Evolutionary conservation across 1,140 invertebrate species (phyloP), one percentile per base, ranked within the genome.

Genomic region (Oncopodura yosiiana): DNA sequence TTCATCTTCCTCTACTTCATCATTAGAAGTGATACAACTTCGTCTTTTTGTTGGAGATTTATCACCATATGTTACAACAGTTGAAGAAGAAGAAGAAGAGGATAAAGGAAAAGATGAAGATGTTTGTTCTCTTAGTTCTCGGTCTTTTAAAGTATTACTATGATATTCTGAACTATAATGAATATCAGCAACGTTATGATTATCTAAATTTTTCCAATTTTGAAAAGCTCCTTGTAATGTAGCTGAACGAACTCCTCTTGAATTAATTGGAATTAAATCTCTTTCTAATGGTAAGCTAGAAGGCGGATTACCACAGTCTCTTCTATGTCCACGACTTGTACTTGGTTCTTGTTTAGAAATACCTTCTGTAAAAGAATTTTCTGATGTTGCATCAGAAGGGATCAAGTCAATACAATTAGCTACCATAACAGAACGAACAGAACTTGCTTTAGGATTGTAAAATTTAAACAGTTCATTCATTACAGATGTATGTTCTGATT

Each of bases 361-460:
- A n/a, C n/a, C n/a, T n/a, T n/a, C n/a, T n/a, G n/a, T n/a, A n/a
- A n/a, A n/a, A n/a, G n/a, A n/a, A n/a, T n/a, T n/a, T n/a, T 21
- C 26, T 26, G 6, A 9, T 36, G 39, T 26, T 3, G 34, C 50
- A 30, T 27, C 27, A 1, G 49, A 30, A 19, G 37, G 26, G 4
- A 29, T 18, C 16, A 68, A 70, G 52, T 69, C 69, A 12, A 79
- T 66, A 69, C 80, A 83, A 68, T 83, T 81, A 0, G 82, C 81
- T n/a, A 85, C 74, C 75, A 83, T 79, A 45, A 85, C 74, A n/a
- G 80, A 78, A 49, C 84, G 75, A 30, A 88, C 78, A 1, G 84
- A 87, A 58, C 84, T 86, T 3, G 84, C 84, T 71, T 87, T 89
- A 4, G 77, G 74, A 70, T 91, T 91, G 65, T 86, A 86, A 68